These are phyloP conservation scores for Psix sp. DNA, from an alignment of 1,140 invertebrate species.

Conservation along the genomic window DNA sequence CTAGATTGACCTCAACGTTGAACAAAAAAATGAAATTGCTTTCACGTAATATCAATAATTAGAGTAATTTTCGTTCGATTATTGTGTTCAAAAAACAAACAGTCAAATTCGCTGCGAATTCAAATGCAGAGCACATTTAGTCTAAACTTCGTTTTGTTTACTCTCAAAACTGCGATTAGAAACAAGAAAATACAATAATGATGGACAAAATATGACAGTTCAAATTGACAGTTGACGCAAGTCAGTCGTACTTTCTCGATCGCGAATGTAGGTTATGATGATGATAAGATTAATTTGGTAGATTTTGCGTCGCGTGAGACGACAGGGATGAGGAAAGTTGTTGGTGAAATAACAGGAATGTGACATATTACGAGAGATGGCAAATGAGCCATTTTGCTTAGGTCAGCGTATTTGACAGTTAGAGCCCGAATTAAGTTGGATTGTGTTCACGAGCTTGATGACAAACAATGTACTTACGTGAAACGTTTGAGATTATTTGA, in stretches of 20 bases:
- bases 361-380: conserved; percentile 32
- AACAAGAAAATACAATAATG: conserved; percentile 3
- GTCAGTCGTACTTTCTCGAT: background rate
- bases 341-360: background rate
- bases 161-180: conserved; percentile 1
- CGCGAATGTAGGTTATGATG: too few species aligned
- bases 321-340: background rate
- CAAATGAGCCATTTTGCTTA: conserved; percentile 57
- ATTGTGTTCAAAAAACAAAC: too few species aligned
- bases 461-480: conserved; percentile 57
- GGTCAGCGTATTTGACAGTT: conserved; percentile 16
- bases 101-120: too few species aligned
- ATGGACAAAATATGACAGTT: conserved; percentile 13
- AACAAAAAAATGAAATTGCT: too few species aligned
- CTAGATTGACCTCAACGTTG: too few species aligned
- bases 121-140: too few species aligned
- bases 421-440: background rate
- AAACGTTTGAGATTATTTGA: conserved; percentile 66
- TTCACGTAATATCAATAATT: too few species aligned
- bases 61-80: too few species aligned
- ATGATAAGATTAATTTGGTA: background rate
- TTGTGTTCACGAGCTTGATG: background rate
- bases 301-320: too few species aligned
- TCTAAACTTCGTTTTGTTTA: too few species aligned
- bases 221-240: conserved; percentile 20